phyloP scores from a whole-genome alignment of 2,888 invertebrate species.

The Caenorhabditis macrosperma region DNA sequence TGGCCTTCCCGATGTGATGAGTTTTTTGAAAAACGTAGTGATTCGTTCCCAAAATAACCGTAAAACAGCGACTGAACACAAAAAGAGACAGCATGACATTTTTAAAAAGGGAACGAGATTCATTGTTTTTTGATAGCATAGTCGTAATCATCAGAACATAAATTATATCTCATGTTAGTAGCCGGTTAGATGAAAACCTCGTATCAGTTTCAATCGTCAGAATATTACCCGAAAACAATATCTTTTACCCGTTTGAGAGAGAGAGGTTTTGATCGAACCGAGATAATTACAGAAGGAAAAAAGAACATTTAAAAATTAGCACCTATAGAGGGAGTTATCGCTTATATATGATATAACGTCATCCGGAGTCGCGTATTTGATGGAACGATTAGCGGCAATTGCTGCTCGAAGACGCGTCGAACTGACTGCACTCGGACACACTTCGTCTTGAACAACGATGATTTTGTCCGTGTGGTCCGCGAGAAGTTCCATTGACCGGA shows the following conservation, averaged over 20 bases:
- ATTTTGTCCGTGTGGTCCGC: slow-evolving; percentile 8
- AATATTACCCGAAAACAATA: background rate
- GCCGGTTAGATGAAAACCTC: slow-evolving; percentile 1
- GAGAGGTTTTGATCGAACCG: slow-evolving; percentile 9
- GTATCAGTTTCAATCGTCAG: background rate
- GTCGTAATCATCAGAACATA: background rate
- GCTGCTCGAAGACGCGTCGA: slow-evolving; percentile 84
- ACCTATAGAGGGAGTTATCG: slow-evolving; percentile 80
- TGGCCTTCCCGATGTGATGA: background rate
- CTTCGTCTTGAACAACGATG: slow-evolving; percentile 49
- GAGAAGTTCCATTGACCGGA: slow-evolving; percentile 12
- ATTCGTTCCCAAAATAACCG: slow-evolving; percentile 15
- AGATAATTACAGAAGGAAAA: background rate
- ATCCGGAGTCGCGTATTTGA: slow-evolving; percentile 81
- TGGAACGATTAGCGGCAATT: slow-evolving; percentile 63
- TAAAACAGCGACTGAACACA: background rate
- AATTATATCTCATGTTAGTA: background rate
- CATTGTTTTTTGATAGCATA: background rate
- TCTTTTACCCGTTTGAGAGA: slow-evolving; percentile 10
- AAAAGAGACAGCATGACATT: background rate
- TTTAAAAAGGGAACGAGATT: background rate
- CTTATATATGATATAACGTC: slow-evolving; percentile 82
- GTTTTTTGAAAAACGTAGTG: slow-evolving; percentile 9
- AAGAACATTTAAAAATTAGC: background rate
- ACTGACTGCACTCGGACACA: slow-evolving; percentile 88